Conservation (phyloP, 2,797 vertebrate genomes). For the Sardinella longiceps region DNA sequence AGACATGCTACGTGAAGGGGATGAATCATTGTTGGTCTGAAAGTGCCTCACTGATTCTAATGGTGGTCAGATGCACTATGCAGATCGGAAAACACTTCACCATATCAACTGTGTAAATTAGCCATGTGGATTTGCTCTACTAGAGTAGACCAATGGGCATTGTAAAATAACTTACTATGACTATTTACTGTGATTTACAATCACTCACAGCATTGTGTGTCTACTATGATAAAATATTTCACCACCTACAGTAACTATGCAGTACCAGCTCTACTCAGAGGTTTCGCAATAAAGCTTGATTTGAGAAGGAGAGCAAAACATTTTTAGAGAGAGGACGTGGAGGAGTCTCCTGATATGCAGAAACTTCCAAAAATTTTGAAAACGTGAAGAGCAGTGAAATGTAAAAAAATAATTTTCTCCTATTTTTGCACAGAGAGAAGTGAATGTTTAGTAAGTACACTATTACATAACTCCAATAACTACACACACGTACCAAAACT, state of each 20-base stretch:
- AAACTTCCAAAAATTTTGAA: neutral
- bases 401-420: neutral
- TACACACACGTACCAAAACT: neutral
- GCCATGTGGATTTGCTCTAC: neutral
- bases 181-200: too few species aligned
- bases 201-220: too few species aligned
- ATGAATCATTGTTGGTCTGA: too few species aligned
- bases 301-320: neutral
- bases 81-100: too few species aligned
- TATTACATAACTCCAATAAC: neutral
- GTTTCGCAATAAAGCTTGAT: neutral
- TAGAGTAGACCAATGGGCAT: too few species aligned
- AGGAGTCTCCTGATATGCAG: neutral
- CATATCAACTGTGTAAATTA: too few species aligned
- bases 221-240: neutral
- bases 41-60: too few species aligned
- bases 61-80: too few species aligned
- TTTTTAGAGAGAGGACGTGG: neutral
- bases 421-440: neutral
- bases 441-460: neutral
- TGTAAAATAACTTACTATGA: neutral
- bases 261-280: neutral
- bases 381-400: neutral
- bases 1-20: too few species aligned
- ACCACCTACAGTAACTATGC: neutral